Percentiles rank a stretch among this genome's conserved stretches.
Evolutionary conservation across 92 coral and sea anemone species (phyloP).

Genomic region (Paragorgia papillata): DNA sequence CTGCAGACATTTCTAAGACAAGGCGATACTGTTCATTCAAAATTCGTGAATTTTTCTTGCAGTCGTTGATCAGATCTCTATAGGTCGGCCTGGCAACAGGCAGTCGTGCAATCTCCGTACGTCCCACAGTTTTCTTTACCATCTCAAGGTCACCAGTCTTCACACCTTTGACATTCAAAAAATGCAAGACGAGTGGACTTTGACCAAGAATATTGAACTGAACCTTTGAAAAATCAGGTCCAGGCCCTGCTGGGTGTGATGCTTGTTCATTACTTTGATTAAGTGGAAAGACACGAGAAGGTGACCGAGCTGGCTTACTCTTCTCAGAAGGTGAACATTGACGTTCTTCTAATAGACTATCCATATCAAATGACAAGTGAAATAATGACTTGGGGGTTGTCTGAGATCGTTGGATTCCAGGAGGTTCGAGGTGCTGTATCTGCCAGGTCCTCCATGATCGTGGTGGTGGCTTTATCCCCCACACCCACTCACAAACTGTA

Average conservation of each 20-base stretch:
- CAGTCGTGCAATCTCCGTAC: conserved; percentile 79
- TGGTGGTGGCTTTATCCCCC: conserved; percentile 93
- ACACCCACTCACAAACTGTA: conserved; percentile 87
- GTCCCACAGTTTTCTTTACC: conserved; percentile 64
- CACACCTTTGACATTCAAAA: conserved; percentile 71
- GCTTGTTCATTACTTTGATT: conserved; percentile 13
- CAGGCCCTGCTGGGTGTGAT: conserved; percentile 93
- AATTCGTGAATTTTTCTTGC: conserved; percentile 70
- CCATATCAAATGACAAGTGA: conserved; percentile 88
- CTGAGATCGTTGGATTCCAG: conserved; percentile 75
- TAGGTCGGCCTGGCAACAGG: conserved; percentile 82
- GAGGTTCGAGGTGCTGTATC: conserved; percentile 79
- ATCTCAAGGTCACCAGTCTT: conserved; percentile 63
- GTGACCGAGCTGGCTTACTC: conserved; percentile 3
- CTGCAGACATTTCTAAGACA: conserved; percentile 79
- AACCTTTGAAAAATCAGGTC: conserved; percentile 85
- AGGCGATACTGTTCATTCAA: conserved; percentile 69
- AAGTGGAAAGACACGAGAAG: not conserved
- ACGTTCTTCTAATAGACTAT: conserved; percentile 66
- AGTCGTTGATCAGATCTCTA: conserved; percentile 73
- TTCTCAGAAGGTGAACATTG: conserved; percentile 21
- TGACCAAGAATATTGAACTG: conserved; percentile 90
- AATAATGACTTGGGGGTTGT: conserved; percentile 75
- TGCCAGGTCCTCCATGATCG: conserved; percentile 90
- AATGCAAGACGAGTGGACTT: conserved; percentile 95